These are phyloP conservation scores for Eueremaeus valkanovi DNA, from an alignment of 2,888 invertebrate species.

Conservation along the genomic window DNA sequence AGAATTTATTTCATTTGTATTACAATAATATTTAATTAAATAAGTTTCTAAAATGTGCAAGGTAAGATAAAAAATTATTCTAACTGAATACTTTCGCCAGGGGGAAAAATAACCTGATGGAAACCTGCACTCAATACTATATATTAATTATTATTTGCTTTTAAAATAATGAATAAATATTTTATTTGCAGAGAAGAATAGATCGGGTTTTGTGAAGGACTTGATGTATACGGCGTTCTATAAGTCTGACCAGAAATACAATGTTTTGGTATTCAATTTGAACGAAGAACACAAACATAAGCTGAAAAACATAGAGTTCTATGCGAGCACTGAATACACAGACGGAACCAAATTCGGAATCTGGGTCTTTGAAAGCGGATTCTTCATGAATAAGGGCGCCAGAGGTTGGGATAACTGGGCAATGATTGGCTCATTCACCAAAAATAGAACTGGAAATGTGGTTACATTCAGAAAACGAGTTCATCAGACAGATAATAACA, in stretches of 20 bases:
- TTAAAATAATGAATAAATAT: too few relatives aligned
- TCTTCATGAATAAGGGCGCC: constrained; percentile 38
- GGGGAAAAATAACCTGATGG: too few relatives aligned
- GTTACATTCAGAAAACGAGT: constrained; percentile 10
- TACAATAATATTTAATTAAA: too few relatives aligned
- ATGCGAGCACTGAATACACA: constrained; percentile 31
- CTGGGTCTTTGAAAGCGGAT: constrained; percentile 38
- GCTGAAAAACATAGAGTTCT: constrained; percentile 26
- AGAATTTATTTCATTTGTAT: not conserved
- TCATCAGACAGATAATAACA: not conserved
- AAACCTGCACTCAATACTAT: too few relatives aligned
- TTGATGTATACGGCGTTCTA: constrained; percentile 39
- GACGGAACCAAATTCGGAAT: constrained; percentile 36
- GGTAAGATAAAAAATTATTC: too few relatives aligned
- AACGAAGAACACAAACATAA: constrained; percentile 36
- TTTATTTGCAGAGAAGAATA: constrained; percentile 28
- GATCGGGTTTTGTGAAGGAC: constrained; percentile 36
- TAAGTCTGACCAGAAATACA: constrained; percentile 33
- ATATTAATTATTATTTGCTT: too few relatives aligned
- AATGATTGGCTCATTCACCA: constrained; percentile 37
- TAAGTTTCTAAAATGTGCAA: too few relatives aligned
- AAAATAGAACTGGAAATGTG: constrained; percentile 2
- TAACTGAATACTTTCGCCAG: too few relatives aligned
- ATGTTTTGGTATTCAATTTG: constrained; percentile 40
- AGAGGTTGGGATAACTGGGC: constrained; percentile 41